phyloP scores from a whole-genome alignment of 2,797 vertebrate genomes.

The Falco novaeseelandiae region DNA sequence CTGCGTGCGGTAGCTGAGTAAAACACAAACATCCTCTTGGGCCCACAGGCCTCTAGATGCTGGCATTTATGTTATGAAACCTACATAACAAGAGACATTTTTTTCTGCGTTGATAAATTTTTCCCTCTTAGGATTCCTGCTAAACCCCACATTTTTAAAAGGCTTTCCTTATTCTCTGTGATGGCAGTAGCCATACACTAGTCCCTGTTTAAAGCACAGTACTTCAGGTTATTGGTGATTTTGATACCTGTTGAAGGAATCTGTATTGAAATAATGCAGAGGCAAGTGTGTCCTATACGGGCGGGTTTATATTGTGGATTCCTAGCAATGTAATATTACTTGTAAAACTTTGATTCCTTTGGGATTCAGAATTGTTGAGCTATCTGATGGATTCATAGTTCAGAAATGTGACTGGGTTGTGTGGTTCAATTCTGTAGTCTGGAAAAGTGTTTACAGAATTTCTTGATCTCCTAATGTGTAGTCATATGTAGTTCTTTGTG shows the following conservation, averaged over 20 bases:
- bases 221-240: not conserved
- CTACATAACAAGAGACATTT: not conserved
- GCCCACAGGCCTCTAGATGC: not conserved
- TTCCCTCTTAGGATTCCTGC: not conserved
- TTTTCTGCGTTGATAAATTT: not conserved
- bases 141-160: not conserved
- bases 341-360: slow-evolving; percentile 24
- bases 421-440: slow-evolving; percentile 29
- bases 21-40: not conserved
- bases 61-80: not conserved
- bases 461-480: slow-evolving; percentile 31
- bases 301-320: not conserved
- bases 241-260: not conserved
- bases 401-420: slow-evolving; percentile 27
- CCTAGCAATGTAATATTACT: not conserved
- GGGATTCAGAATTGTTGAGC: slow-evolving; percentile 31
- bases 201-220: not conserved
- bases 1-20: not conserved
- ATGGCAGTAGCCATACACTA: not conserved
- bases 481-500: slow-evolving; percentile 26
- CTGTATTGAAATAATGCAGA: not conserved
- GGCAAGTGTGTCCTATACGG: not conserved
- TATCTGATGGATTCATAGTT: slow-evolving; percentile 53
- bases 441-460: slow-evolving; percentile 66
- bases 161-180: not conserved